These are phyloP conservation scores for Drosophila murphyi DNA, from an alignment of 1,140 invertebrate species.

Conservation along the genomic window DNA sequence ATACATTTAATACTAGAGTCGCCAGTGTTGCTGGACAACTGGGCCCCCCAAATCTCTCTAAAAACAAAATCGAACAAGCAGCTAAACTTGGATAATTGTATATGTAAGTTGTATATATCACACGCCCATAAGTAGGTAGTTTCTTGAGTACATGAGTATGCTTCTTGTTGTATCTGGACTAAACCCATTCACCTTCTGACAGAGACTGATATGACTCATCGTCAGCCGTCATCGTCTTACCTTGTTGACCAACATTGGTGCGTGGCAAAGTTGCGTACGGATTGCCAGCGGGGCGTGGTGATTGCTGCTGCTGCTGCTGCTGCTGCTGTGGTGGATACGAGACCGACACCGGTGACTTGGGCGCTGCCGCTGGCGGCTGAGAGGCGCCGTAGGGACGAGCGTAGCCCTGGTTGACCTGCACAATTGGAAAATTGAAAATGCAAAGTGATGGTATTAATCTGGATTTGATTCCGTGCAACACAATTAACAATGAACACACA, in stretches of 20 bases:
- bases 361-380: conserved; percentile 63
- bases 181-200: conserved; percentile 79
- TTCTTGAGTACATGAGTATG: not conserved
- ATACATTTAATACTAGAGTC: conserved; percentile 36
- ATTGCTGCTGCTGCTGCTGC: conserved; percentile 62
- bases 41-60: not conserved
- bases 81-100: not conserved
- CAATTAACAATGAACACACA: conserved; percentile 22
- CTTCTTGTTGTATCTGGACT: conserved; percentile 37
- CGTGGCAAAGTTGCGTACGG: conserved; percentile 81
- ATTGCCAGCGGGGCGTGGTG: conserved; percentile 65
- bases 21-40: not conserved
- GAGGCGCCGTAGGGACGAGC: conserved; percentile 78
- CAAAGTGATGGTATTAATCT: not conserved
- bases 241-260: conserved; percentile 79
- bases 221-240: conserved; percentile 69
- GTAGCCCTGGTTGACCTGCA: conserved; percentile 79
- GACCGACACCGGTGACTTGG: conserved; percentile 75
- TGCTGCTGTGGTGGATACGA: conserved; percentile 72
- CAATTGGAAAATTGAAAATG: not conserved
- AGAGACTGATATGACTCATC: conserved; percentile 57
- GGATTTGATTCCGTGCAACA: not conserved
- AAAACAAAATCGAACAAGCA: not conserved
- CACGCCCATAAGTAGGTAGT: not conserved
- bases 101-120: not conserved